Base-by-base conservation (phyloP, 2,113 vertebrate genomes). In the Ceyx cyanopectus region DNA sequence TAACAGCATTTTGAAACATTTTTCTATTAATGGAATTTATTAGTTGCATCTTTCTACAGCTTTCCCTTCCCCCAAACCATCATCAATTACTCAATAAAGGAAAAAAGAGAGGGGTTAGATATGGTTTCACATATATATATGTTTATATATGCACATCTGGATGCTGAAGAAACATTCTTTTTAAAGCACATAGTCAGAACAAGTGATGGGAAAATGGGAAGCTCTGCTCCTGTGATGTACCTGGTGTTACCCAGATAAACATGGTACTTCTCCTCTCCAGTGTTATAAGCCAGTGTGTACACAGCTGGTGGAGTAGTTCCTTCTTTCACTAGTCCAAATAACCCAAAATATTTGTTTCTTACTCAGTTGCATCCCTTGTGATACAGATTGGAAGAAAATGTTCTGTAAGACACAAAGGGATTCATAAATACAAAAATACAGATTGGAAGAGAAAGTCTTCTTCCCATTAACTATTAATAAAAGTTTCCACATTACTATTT, bases 401-500 rank as follows among this genome's bases (percentile, higher is more conserved):
- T 82, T 95, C 87, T 65, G 37, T 56, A 94, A 95, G 75, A 87
- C 46, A 90, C 37, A 90, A 20, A 95, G 70, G 83, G 95, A 96
- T 93, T 72, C 81, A 93, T 79, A 94, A 70, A 84, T 94, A 95
- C 61, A 70, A 94, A 94, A 95, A 96, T 10, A 65, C 3, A 21
- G 45, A 93, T 89, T 94, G 88, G 90, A 97, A 97, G 62, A 96
- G 67, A 93, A 95, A 95, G 84, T 17, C 65, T 85, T 96, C 80
- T 96, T 97, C 92, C 96, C 77, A 91, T 94, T 96, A 96, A 87
- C 87, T 96, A 97, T 96, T 93, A 97, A 93, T 93, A 97, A 93
- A 68, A 61, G 68, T 88, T 68, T 85, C 76, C 21, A 9, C 63
- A 85, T 93, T 87, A 93, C 79, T 91, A 81, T 92, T 96, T 94